Evolutionary conservation across 92 coral and sea anemone species (phyloP), one percentile per base, ranked within the genome.

Genomic region (Bergia sp.): DNA sequence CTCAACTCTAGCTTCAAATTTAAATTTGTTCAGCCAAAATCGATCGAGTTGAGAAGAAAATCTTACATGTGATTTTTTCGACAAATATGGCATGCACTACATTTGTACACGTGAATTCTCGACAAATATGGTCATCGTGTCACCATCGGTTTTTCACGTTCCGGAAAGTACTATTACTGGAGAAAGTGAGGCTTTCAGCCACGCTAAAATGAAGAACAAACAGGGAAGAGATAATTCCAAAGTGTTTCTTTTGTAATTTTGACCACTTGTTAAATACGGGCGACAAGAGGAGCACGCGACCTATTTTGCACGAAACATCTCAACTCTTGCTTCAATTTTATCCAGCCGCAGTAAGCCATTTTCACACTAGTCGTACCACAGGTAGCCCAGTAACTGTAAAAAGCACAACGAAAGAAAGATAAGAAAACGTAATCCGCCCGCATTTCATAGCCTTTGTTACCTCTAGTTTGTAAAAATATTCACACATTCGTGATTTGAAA

Each of bases 121-220:
- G n/a, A n/a, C n/a, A n/a, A n/a, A 73, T 73, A n/a, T 73, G 77
- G 77, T 73, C 77, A 73, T 3, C 77, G 77, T 40, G 37, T 73
- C 8, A 73, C 77, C 79, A 40, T 74, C 49, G 3, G n/a, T 74
- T 37, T 16, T 0, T 64, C 16, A 13, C 71, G 1, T 44, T 2
- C 2, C 47, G 47, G 47, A 44, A 44, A 44, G 45, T 37, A 37
- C 0, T 37, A 74, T 74, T 74, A 73, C 77, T 73, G 77, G 77
- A 73, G 77, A 73, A 73, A 73, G 43, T 29, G 77, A n/a, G n/a
- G n/a, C n/a, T 55, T 55, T 55, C 64, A 15, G 64, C 15, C 64
- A 55, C 64, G 64, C 64, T 55, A 55, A 55, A n/a, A n/a, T n/a
- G n/a, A n/a, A n/a, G n/a, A n/a, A n/a, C n/a, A n/a, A n/a, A n/a